These are phyloP conservation scores for Ametastegia equiseti DNA, from an alignment of 2,888 invertebrate species.

Conservation along the genomic window DNA sequence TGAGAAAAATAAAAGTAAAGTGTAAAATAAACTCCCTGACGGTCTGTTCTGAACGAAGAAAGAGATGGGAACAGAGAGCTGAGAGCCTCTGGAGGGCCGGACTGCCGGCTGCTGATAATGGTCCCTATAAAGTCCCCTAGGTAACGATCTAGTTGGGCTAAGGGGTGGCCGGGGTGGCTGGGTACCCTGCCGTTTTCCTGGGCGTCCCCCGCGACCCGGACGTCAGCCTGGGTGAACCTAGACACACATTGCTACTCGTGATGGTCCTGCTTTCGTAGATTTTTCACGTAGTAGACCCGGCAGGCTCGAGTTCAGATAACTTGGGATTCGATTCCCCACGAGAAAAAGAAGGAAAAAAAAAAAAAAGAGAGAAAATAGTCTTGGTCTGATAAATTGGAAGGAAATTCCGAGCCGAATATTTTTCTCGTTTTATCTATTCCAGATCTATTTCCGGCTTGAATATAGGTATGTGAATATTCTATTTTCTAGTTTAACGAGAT, in stretches of 20 bases:
- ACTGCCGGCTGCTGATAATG: conserved; percentile 58
- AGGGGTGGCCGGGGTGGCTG: conserved; percentile 59
- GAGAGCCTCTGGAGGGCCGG: conserved; percentile 12
- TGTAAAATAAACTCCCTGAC: not conserved
- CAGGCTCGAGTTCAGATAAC: not conserved
- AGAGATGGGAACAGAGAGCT: not conserved
- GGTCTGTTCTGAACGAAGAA: not conserved
- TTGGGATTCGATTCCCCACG: conserved; percentile 17
- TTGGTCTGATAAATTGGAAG: not conserved
- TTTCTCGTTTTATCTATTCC: not conserved
- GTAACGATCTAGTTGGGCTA: conserved; percentile 54
- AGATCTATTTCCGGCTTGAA: too few relatives aligned
- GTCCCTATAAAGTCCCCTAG: conserved; percentile 60
- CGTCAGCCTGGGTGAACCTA: conserved; percentile 21
- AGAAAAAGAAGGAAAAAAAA: not conserved
- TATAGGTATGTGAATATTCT: too few relatives aligned
- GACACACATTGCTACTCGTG: conserved; percentile 19
- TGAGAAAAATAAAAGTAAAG: not conserved
- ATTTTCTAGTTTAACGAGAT: not conserved
- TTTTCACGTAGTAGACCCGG: conserved; percentile 14
- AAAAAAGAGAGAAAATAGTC: not conserved
- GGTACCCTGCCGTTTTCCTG: conserved; percentile 39
- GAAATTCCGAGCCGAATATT: not conserved
- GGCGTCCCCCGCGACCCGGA: conserved; percentile 44
- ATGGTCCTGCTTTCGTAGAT: not conserved